phyloP scores from a whole-genome alignment of 2,113 vertebrate genomes.

The Athene cunicularia region DNA sequence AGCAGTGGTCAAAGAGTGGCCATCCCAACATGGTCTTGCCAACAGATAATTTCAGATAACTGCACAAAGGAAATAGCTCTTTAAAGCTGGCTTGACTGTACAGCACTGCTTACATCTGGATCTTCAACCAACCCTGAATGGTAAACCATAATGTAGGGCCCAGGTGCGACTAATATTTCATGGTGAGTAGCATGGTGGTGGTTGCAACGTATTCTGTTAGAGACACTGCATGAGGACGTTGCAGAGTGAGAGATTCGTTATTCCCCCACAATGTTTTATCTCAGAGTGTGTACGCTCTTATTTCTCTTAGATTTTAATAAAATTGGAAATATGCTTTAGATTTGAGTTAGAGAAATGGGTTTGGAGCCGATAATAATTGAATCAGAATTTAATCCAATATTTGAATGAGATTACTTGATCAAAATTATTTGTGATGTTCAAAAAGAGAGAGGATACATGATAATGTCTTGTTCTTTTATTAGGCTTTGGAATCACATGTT shows the following conservation, averaged over 20 bases:
- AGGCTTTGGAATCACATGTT: background rate
- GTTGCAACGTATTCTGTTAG: background rate
- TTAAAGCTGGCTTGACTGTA: background rate
- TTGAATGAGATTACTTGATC: background rate
- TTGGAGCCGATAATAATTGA: background rate
- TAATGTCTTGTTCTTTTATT: background rate
- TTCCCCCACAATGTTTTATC: background rate
- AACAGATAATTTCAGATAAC: background rate
- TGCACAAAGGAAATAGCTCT: background rate
- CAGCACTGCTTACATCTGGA: background rate
- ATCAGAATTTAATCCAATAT: background rate
- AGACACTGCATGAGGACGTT: fast-evolving
- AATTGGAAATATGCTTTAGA: background rate
- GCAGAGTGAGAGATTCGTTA: background rate
- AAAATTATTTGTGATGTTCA: background rate
- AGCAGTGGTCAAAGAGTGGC: background rate
- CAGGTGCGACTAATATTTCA: background rate
- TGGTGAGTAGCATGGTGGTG: background rate
- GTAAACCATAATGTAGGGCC: background rate
- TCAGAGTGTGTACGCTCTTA: background rate
- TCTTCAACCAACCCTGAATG: background rate
- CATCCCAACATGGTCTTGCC: fast-evolving
- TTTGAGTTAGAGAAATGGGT: background rate
- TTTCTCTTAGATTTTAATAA: background rate
- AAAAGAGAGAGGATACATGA: background rate